Percentiles rank a stretch among this genome's conserved stretches.
phyloP scores from a whole-genome alignment of 2,888 invertebrate species.

The Bembecia ichneumoniformis region DNA sequence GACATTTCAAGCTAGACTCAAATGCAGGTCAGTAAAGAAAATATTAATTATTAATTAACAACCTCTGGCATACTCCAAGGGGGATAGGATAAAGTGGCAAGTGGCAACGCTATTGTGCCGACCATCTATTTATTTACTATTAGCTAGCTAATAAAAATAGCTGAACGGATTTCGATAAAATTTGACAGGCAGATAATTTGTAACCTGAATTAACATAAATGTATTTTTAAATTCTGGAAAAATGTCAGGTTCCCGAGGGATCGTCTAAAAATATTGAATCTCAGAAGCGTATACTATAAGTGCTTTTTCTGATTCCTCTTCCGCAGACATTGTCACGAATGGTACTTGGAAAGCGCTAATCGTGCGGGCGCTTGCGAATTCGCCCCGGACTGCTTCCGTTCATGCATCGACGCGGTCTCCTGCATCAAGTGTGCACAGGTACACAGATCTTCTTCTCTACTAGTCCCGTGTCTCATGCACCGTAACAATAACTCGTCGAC shows the following conservation, averaged over 20 bases:
- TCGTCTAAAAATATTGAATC: too few species aligned
- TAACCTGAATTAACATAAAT: too few species aligned
- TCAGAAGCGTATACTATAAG: background rate
- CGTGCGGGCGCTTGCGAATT: conserved; percentile 87
- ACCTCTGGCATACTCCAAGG: background rate
- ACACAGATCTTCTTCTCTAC: background rate
- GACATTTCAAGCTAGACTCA: conserved; percentile 46
- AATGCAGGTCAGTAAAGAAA: conserved; percentile 43
- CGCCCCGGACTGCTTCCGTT: conserved; percentile 87
- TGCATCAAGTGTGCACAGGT: conserved; percentile 89
- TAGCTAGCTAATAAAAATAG: too few species aligned
- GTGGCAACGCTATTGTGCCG: too few species aligned
- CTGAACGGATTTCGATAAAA: too few species aligned
- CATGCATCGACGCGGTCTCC: conserved; percentile 85
- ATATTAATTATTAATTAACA: background rate
- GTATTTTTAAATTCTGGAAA: too few species aligned
- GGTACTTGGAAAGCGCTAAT: conserved; percentile 88
- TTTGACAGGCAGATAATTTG: too few species aligned
- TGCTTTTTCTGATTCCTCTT: background rate
- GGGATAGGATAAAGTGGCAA: too few species aligned
- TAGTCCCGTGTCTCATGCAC: too few species aligned
- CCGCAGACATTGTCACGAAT: conserved; percentile 83
- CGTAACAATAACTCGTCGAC: too few species aligned
- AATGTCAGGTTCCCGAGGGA: too few species aligned
- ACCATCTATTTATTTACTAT: too few species aligned